Evolutionary conservation across 2,888 invertebrate species (phyloP), one percentile per base, ranked within the genome.

Genomic region (Acrobasis suavella): DNA sequence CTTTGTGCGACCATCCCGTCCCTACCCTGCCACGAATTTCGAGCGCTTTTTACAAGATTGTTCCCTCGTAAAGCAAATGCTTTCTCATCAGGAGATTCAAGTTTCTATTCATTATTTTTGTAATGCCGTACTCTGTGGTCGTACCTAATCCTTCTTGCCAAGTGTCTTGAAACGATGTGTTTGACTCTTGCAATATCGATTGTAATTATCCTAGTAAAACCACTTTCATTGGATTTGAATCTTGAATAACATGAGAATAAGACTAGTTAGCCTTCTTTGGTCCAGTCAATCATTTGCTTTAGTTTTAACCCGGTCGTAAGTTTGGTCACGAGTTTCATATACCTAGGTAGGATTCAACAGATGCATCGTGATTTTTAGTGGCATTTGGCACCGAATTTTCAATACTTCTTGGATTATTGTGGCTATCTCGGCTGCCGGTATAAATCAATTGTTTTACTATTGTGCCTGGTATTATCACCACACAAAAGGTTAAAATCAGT

Each of bases 1-100:
- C 73, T 68, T 76, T 76, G 76, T 72, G 16, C 17, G 8, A 37
- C 71, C 59, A 72, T 69, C 60, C 60, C 52, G 22, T 69, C 69
- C 65, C 67, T 59, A 62, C 67, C 62, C 69, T 68, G 67, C 69
- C 72, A 67, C 66, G 68, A 71, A 69, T 71, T 74, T 71, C 65
- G 65, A 74, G 70, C 71, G 67, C 69, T 76, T 76, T 77, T 75
- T 72, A 65, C 69, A 62, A 70, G 74, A 71, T 64, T 67, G 64
- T 67, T 69, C 63, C 67, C 61, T 52, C 50, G 62, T 63, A 67
- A 70, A 62, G 32, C 32, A 32, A 66, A 65, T 14, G 9, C 50
- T 59, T 50, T 16, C 50, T 50, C 49, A 46, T 52, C 52, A 32
- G 14, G 14, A 17, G 32, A 22, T 22, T 32, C 52, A 12, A 46